Conservation (phyloP, 1,140 invertebrate genomes). For the Rhopalosiphum padi region DNA sequence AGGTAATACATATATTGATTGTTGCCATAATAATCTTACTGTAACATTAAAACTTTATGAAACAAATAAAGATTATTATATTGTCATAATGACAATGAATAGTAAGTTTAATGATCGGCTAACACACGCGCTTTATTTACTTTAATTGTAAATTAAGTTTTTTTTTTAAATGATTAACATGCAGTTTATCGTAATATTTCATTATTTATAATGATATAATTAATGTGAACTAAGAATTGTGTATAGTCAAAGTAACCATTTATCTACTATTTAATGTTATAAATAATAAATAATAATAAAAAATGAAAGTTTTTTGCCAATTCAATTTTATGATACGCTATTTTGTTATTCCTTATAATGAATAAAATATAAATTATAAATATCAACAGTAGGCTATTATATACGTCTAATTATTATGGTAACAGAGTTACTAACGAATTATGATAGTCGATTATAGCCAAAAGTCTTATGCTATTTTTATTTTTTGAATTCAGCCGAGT, state of each 20-base stretch:
- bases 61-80: not conserved
- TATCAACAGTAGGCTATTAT: not conserved
- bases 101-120: too few relatives aligned
- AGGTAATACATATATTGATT: too few relatives aligned
- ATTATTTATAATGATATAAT: not conserved
- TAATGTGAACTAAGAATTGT: not conserved
- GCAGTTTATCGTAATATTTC: not conserved
- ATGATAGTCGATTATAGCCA: not conserved
- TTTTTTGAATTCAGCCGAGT: not conserved
- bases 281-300: not conserved
- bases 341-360: not conserved
- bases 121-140: too few relatives aligned
- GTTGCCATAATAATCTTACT: too few relatives aligned
- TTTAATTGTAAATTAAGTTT: too few relatives aligned
- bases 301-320: not conserved
- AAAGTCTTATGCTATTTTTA: not conserved
- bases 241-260: not conserved
- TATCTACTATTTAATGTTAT: not conserved
- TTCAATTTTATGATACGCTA: not conserved
- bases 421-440: not conserved
- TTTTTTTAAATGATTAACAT: not conserved
- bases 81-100: too few relatives aligned
- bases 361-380: not conserved
- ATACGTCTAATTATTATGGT: not conserved
- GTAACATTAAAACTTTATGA: too few relatives aligned